These are phyloP conservation scores for Chrysolina americana DNA, from an alignment of 2,888 invertebrate species.

Conservation along the genomic window DNA sequence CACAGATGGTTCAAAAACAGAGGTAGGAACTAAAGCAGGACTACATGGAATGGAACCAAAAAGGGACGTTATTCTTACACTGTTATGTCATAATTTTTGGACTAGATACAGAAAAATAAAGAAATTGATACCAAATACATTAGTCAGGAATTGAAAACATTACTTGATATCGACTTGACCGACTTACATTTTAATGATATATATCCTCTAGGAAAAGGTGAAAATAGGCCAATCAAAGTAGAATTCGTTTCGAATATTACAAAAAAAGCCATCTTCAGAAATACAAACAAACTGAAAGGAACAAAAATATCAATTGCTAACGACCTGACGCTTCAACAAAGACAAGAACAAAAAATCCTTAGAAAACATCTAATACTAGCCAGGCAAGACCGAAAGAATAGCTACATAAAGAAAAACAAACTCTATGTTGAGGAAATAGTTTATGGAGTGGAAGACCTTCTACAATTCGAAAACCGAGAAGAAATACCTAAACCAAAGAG, in stretches of 20 bases:
- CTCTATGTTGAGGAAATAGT: not conserved
- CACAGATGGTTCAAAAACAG: no score
- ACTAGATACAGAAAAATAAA: no score
- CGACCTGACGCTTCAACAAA: not conserved
- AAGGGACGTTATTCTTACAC: no score
- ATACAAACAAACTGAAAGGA: not conserved
- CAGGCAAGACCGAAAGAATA: not conserved
- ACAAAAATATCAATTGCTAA: not conserved
- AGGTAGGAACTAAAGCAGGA: no score
- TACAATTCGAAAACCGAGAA: not conserved
- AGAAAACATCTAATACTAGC: not conserved
- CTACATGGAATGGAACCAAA: no score
- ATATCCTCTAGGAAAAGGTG: no score
- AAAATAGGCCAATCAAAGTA: not conserved
- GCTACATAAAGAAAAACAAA: not conserved
- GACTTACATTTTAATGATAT: not conserved
- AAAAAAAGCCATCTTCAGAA: not conserved
- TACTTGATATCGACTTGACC: not conserved
- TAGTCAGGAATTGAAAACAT: not conserved
- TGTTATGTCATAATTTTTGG: no score
- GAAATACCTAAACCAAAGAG: not conserved
- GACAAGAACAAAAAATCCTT: not conserved
- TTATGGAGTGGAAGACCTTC: not conserved
- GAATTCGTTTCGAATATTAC: not conserved
- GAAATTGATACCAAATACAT: not conserved